Conservation (phyloP, 1,140 invertebrate species). For the Belonocnema kinseyi region DNA sequence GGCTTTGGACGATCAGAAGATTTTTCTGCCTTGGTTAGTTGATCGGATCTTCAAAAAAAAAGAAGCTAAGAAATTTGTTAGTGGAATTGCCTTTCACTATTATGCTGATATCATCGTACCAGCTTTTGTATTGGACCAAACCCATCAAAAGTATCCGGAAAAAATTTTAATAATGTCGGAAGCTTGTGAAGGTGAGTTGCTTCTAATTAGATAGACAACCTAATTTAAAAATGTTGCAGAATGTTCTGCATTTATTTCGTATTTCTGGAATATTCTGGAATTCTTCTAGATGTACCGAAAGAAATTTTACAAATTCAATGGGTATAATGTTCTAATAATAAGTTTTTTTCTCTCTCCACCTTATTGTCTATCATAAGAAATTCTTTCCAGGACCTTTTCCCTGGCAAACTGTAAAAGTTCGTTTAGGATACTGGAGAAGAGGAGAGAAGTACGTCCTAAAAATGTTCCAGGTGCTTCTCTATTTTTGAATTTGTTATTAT, state of each 20-base stretch:
- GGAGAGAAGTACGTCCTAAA: slow-evolving; percentile 82
- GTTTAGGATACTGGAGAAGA: slow-evolving; percentile 85
- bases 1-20: neutral
- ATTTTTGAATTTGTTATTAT: neutral
- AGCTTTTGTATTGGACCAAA: neutral
- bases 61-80: neutral
- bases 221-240: slow-evolving; percentile 59
- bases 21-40: neutral
- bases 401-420: slow-evolving; percentile 74
- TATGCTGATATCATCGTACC: neutral
- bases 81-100: neutral
- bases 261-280: too few relatives aligned
- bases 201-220: slow-evolving; percentile 84
- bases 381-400: slow-evolving; percentile 67
- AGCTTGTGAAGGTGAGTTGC: slow-evolving; percentile 29
- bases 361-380: slow-evolving; percentile 1
- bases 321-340: slow-evolving; percentile 37
- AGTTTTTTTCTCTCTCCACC: slow-evolving; percentile 44
- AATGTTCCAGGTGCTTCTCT: slow-evolving; percentile 80
- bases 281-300: too few relatives aligned
- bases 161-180: neutral
- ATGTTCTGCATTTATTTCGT: slow-evolving; percentile 61
- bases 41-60: neutral
- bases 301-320: slow-evolving; percentile 59
- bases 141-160: neutral